Percentiles rank a stretch among this genome's conserved stretches.
Evolutionary conservation across 53 echinoderm and acorn worm species (phyloP).

Genomic region (Hippasteria phrygiana): DNA sequence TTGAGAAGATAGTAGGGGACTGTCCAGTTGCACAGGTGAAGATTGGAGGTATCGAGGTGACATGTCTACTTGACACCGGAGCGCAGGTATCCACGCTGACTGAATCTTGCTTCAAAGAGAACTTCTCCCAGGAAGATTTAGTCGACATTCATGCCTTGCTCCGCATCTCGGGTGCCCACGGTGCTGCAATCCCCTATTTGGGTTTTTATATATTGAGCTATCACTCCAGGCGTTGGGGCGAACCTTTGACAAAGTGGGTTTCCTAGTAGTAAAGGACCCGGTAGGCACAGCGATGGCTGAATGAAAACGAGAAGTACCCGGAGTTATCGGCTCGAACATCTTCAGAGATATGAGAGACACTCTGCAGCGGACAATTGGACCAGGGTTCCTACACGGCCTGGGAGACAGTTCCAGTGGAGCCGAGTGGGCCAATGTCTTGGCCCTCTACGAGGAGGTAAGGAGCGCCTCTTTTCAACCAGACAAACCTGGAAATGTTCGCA

Average conservation of each 20-base stretch:
- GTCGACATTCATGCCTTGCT: constrained; percentile 62
- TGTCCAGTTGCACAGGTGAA: constrained; percentile 57
- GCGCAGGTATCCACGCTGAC: constrained; percentile 71
- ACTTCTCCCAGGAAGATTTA: constrained; percentile 58
- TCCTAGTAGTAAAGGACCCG: constrained; percentile 47
- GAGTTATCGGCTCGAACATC: constrained; percentile 69
- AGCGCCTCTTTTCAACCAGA: constrained; percentile 21
- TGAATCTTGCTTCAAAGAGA: constrained; percentile 52
- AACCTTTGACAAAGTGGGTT: constrained; percentile 45
- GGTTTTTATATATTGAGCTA: too few species aligned
- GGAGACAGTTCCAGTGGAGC: not conserved
- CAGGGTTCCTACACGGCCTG: constrained; percentile 34
- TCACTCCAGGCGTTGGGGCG: too few species aligned
- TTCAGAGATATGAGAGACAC: constrained; percentile 58
- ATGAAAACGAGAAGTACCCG: constrained; percentile 66
- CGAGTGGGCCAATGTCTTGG: constrained; percentile 62
- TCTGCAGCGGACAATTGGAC: constrained; percentile 33
- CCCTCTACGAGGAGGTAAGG: constrained; percentile 51
- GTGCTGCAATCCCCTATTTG: constrained; percentile 51
- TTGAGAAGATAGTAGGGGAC: constrained; percentile 62
- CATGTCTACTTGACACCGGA: constrained; percentile 73
- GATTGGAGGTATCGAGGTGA: constrained; percentile 25
- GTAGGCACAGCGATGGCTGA: constrained; percentile 59
- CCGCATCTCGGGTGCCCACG: constrained; percentile 54
- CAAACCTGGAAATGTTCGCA: constrained; percentile 11